phyloP scores from a whole-genome alignment of 2,888 invertebrate genomes.

The Polymixis flavicincta region DNA sequence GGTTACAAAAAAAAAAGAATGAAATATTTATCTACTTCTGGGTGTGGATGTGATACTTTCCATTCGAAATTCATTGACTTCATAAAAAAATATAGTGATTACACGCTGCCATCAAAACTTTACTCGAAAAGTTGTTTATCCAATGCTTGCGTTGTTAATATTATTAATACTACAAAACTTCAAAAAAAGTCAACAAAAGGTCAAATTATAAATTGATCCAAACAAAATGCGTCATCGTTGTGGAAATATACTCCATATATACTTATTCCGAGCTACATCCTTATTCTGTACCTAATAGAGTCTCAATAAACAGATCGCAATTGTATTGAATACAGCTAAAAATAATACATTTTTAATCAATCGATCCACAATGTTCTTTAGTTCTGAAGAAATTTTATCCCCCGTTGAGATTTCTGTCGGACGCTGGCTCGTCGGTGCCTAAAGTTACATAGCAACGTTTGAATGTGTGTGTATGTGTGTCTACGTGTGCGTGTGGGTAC shows the following conservation, averaged over 20 bases:
- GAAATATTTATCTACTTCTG: conserved; percentile 75
- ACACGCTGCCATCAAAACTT: neutral
- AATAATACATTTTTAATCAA: conserved; percentile 40
- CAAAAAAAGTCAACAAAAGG: conserved; percentile 6
- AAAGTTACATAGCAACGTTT: conserved; percentile 73
- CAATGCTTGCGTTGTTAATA: neutral
- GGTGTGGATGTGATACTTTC: conserved; percentile 72
- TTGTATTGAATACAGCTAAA: conserved; percentile 11
- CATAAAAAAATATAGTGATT: conserved; percentile 17
- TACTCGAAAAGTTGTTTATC: conserved; percentile 19
- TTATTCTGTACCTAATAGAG: neutral
- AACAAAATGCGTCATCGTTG: conserved; percentile 34
- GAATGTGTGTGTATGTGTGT: conserved; percentile 63
- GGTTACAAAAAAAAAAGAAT: conserved; percentile 79
- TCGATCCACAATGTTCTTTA: conserved; percentile 81
- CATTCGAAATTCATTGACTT: conserved; percentile 46
- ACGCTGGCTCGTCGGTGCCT: conserved; percentile 81
- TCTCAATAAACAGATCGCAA: conserved; percentile 11
- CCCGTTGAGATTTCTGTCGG: conserved; percentile 87
- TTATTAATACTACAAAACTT: conserved; percentile 21
- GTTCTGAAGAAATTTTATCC: conserved; percentile 86
- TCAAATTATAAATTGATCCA: conserved; percentile 7
- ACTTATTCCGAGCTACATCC: conserved; percentile 10
- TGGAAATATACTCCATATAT: conserved; percentile 19
- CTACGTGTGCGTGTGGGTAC: conserved; percentile 72